A percentile compares a stretch with the other conserved stretches of the same genome.
Evolutionary conservation across 2,888 invertebrate species (phyloP).

Genomic region (Mesorhabditis spiculigera): DNA sequence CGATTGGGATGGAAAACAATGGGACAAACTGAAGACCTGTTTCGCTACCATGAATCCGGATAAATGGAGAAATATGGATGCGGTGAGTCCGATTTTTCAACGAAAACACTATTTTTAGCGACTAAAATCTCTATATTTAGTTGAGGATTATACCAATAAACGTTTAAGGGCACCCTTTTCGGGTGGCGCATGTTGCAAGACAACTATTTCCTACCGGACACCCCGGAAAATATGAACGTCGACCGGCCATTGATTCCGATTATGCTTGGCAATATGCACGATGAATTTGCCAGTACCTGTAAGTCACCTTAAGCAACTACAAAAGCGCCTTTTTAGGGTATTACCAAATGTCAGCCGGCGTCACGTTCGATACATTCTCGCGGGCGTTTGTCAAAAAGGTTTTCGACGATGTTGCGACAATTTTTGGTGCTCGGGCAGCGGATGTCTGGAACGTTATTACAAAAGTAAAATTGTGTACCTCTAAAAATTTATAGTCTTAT

Average conservation of each 20-base stretch:
- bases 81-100: neutral
- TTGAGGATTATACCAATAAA: neutral
- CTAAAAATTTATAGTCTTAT: no score
- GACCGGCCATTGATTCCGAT: neutral
- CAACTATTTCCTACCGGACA: neutral
- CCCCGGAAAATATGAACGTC: neutral
- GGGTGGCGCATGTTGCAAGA: neutral
- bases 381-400: neutral
- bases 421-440: neutral
- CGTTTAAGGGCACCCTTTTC: neutral
- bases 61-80: neutral
- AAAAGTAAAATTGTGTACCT: neutral
- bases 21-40: neutral
- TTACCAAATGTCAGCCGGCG: neutral
- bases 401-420: neutral
- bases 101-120: no score
- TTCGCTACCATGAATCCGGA: neutral
- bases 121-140: no score
- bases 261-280: neutral
- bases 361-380: neutral
- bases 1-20: neutral
- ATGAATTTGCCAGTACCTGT: neutral
- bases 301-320: neutral
- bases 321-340: neutral
- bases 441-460: constrained; percentile 1